Conservation (phyloP, 2,888 invertebrate species). For the Coremacera marginata region DNA sequence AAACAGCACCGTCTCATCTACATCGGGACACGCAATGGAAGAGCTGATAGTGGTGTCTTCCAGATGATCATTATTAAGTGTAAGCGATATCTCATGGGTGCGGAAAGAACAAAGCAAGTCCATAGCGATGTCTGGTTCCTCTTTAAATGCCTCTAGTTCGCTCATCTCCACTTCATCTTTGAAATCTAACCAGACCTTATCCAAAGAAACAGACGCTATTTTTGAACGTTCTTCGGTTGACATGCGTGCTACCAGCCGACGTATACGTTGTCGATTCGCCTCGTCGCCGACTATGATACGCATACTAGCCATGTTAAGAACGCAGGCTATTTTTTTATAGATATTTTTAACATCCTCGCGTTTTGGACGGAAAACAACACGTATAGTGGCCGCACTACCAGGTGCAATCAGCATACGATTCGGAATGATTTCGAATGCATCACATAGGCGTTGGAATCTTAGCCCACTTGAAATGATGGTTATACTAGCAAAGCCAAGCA, state of each 20-base stretch:
- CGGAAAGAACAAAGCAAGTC: constrained; percentile 62
- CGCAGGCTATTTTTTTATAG: constrained; percentile 61
- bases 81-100: constrained; percentile 64
- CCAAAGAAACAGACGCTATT: constrained; percentile 54
- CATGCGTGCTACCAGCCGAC: constrained; percentile 60
- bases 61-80: constrained; percentile 60
- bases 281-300: constrained; percentile 71
- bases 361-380: constrained; percentile 69
- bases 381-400: constrained; percentile 65
- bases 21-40: constrained; percentile 60
- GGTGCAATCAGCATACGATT: constrained; percentile 69
- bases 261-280: constrained; percentile 69
- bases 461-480: constrained; percentile 61
- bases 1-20: constrained; percentile 66
- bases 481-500: constrained; percentile 71
- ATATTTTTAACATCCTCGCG: constrained; percentile 70
- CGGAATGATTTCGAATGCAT: constrained; percentile 67
- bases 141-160: constrained; percentile 57
- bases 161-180: constrained; percentile 58
- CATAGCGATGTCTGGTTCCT: constrained; percentile 58
- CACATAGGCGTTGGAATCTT: constrained; percentile 60
- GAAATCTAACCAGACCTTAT: constrained; percentile 59
- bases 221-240: constrained; percentile 57
- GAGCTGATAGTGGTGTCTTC: constrained; percentile 62
- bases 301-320: constrained; percentile 70